Evolutionary conservation across 2,797 vertebrate genomes (phyloP).

Genomic region (Ptychadena robeensis): DNA sequence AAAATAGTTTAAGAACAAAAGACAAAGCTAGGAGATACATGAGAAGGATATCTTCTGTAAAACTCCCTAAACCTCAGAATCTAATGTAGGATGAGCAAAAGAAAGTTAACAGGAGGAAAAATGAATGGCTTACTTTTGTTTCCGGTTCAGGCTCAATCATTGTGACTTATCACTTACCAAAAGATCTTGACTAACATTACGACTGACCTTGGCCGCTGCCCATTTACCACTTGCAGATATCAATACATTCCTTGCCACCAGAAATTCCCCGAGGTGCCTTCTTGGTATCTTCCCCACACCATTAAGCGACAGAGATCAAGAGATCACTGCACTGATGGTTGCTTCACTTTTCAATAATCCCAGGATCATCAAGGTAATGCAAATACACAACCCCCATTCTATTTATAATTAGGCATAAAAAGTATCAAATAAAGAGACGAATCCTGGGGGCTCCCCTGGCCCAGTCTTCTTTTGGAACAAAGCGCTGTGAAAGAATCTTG

Average conservation of each 20-base stretch:
- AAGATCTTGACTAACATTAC: slow-evolving; percentile 43
- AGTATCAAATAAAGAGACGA: not conserved
- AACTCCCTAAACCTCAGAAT: not conserved
- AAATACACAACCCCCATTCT: slow-evolving; percentile 48
- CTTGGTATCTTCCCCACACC: slow-evolving; percentile 47
- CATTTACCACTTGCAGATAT: slow-evolving; percentile 7
- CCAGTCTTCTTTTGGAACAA: slow-evolving; percentile 32
- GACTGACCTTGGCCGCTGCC: slow-evolving; percentile 21
- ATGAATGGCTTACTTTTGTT: slow-evolving; percentile 28
- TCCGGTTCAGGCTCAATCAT: slow-evolving; percentile 6
- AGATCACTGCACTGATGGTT: not conserved
- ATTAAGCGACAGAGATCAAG: slow-evolving; percentile 39
- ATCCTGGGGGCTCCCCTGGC: slow-evolving; percentile 17
- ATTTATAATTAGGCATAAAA: not conserved
- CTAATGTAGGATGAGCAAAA: not conserved
- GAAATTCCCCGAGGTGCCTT: slow-evolving; percentile 22
- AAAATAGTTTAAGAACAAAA: not conserved
- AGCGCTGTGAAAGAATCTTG: slow-evolving; percentile 41
- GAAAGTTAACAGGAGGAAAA: not conserved
- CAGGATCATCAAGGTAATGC: slow-evolving; percentile 3
- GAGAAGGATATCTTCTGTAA: not conserved
- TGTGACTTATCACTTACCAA: slow-evolving; percentile 44
- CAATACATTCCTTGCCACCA: slow-evolving; percentile 1
- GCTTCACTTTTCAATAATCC: slow-evolving; percentile 17
- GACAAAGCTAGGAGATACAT: not conserved